Evolutionary conservation across 1,140 invertebrate species (phyloP).

Genomic region (Lordiphosa mommai): DNA sequence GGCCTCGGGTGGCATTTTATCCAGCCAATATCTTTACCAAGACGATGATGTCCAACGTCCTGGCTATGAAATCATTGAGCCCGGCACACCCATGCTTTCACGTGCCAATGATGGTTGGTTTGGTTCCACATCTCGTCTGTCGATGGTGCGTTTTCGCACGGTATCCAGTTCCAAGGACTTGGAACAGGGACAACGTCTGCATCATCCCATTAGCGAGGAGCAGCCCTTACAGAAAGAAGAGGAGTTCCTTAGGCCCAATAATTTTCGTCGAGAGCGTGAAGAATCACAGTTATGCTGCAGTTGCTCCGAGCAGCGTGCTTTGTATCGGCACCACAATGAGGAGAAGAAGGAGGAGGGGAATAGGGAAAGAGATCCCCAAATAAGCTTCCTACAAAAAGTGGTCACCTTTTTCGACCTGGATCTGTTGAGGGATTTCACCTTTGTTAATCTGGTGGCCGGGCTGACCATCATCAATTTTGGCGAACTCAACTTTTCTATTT

Average conservation of each 20-base stretch:
- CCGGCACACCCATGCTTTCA: conserved; percentile 84
- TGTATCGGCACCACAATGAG: conserved; percentile 22
- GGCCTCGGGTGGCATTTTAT: conserved; percentile 80
- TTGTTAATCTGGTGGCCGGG: conserved; percentile 85
- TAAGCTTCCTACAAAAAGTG: conserved; percentile 80
- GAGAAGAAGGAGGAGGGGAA: not conserved
- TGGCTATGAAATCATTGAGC: conserved; percentile 84
- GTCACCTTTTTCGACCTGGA: conserved; percentile 85
- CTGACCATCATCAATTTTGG: conserved; percentile 85
- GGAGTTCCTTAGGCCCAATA: conserved; percentile 60
- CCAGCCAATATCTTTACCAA: conserved; percentile 85
- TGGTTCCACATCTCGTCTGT: conserved; percentile 65
- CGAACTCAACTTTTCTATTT: conserved; percentile 85
- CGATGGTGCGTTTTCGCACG: conserved; percentile 54
- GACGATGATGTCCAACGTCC: conserved; percentile 83
- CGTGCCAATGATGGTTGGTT: conserved; percentile 85
- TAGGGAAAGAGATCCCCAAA: conserved; percentile 47
- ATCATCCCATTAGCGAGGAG: conserved; percentile 50
- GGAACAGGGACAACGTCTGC: conserved; percentile 51
- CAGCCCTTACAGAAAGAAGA: conserved; percentile 3
- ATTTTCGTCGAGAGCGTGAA: conserved; percentile 65
- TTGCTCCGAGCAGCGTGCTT: conserved; percentile 49
- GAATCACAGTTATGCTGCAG: conserved; percentile 52
- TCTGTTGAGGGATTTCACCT: conserved; percentile 84
- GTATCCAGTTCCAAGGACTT: conserved; percentile 70